These are phyloP conservation scores for Leptopilina drosophilae DNA, from an alignment of 2,888 invertebrate species.

Conservation along the genomic window DNA sequence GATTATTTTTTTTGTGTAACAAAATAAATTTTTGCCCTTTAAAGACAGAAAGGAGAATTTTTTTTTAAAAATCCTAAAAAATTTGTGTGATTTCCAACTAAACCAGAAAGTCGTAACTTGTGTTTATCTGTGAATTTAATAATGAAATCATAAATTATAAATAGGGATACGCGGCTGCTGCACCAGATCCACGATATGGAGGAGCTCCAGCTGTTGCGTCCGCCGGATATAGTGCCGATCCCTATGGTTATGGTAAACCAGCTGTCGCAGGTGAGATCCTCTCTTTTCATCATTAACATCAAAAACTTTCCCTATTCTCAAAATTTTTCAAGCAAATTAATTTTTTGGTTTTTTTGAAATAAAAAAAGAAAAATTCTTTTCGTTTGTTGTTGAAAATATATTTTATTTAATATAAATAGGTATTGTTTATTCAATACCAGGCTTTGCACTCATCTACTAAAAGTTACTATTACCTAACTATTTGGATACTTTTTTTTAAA, in stretches of 20 bases:
- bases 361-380: too few relatives aligned
- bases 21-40: too few relatives aligned
- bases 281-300: slow-evolving; percentile 11
- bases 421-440: too few relatives aligned
- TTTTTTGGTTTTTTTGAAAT: too few relatives aligned
- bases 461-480: too few relatives aligned
- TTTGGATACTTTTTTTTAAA: too few relatives aligned
- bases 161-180: slow-evolving; percentile 72
- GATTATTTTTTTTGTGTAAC: too few relatives aligned
- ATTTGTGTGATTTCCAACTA: not conserved
- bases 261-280: slow-evolving; percentile 67
- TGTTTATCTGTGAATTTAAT: slow-evolving; percentile 9
- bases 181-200: slow-evolving; percentile 73
- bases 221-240: slow-evolving; percentile 72
- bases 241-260: slow-evolving; percentile 74
- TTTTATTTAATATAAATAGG: too few relatives aligned
- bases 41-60: too few relatives aligned
- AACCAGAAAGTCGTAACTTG: slow-evolving; percentile 26
- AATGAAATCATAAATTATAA: not conserved
- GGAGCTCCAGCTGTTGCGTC: slow-evolving; percentile 70
- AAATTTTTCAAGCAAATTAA: not conserved
- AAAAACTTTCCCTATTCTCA: slow-evolving; percentile 13
- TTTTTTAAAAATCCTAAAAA: too few relatives aligned
- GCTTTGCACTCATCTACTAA: too few relatives aligned
- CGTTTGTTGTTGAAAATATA: too few relatives aligned